A percentile compares a stretch with the other conserved stretches of the same genome.
These are phyloP conservation scores for Ricordea florida DNA, from an alignment of 92 coral and sea anemone genomes.

Conservation along the genomic window DNA sequence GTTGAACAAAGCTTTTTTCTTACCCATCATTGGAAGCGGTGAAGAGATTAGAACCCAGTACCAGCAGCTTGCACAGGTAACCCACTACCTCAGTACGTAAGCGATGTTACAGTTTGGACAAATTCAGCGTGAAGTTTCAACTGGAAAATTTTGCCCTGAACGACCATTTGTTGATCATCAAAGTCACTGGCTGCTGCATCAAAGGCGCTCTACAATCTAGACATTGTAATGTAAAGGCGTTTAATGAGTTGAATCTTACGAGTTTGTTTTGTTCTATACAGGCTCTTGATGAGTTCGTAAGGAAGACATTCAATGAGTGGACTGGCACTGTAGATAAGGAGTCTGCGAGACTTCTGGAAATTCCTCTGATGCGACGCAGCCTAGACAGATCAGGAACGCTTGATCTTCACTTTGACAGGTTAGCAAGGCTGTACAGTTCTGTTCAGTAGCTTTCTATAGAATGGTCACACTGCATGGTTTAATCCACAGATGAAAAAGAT, in stretches of 20 bases:
- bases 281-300: conserved; percentile 98
- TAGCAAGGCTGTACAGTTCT: background rate
- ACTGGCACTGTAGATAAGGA: conserved; percentile 94
- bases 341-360: conserved; percentile 83
- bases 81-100: too few species aligned
- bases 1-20: conserved; percentile 82
- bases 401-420: conserved; percentile 98
- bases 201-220: too few species aligned
- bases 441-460: background rate
- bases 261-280: background rate
- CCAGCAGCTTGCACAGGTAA: conserved; percentile 98
- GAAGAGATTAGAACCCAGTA: conserved; percentile 98
- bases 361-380: conserved; percentile 98
- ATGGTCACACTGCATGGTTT: background rate
- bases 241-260: too few species aligned
- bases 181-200: background rate
- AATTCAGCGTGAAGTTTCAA: too few species aligned
- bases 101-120: too few species aligned
- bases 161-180: background rate
- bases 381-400: conserved; percentile 93
- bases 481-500: too few species aligned
- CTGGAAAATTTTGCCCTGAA: too few species aligned
- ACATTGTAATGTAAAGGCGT: too few species aligned
- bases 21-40: conserved; percentile 95
- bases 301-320: conserved; percentile 99